A percentile compares a stretch with the other conserved stretches of the same genome.
Evolutionary conservation across 1,140 invertebrate genomes (phyloP).

Genomic region (Thrips palmi): DNA sequence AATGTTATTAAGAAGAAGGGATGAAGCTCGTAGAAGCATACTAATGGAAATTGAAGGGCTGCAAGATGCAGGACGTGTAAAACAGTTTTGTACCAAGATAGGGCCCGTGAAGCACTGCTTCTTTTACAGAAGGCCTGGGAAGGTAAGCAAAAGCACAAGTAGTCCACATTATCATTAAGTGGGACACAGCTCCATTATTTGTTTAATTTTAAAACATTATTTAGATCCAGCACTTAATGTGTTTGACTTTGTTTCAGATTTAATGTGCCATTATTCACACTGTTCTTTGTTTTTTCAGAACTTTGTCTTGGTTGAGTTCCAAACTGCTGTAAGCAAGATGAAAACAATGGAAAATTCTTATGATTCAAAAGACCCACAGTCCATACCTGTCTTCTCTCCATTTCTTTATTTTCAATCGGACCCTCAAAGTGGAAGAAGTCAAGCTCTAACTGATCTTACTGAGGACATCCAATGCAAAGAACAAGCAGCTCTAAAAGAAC

Average conservation of each 20-base stretch:
- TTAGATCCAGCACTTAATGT: too few relatives aligned
- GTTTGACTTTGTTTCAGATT: too few relatives aligned
- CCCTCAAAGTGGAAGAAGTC: not conserved
- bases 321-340: slow-evolving; percentile 11
- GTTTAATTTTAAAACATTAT: slow-evolving; percentile 6
- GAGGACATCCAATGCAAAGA: not conserved
- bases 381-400: not conserved
- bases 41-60: slow-evolving; percentile 19
- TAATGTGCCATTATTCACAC: too few relatives aligned
- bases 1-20: slow-evolving; percentile 22
- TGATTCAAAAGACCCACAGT: not conserved
- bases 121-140: slow-evolving; percentile 17
- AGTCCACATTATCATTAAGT: slow-evolving; percentile 3
- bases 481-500: not conserved
- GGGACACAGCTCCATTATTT: slow-evolving; percentile 1
- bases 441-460: too few relatives aligned
- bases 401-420: slow-evolving; percentile 5
- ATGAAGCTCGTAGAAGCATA: slow-evolving; percentile 34
- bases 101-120: slow-evolving; percentile 18
- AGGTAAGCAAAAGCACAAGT: slow-evolving; percentile 8
- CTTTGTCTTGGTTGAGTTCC: slow-evolving; percentile 22
- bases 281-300: slow-evolving; percentile 16
- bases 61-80: slow-evolving; percentile 16
- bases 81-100: slow-evolving; percentile 18
- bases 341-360: not conserved